Evolutionary conservation across 2,888 invertebrate genomes (phyloP).

Genomic region (Cosmia pyralina): DNA sequence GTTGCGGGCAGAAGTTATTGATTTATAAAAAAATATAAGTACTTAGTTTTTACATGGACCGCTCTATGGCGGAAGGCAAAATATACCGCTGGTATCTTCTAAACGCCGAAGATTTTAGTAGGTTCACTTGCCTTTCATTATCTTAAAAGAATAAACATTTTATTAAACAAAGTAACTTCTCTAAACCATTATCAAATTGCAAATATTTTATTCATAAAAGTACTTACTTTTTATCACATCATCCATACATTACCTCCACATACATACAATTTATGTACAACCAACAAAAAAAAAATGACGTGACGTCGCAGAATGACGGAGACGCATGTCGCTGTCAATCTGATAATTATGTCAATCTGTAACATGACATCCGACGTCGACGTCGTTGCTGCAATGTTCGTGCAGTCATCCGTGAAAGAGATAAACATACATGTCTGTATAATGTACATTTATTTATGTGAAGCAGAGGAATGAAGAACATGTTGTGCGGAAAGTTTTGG

Average conservation of each 20-base stretch:
- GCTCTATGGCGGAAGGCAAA: background rate
- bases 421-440: constrained; percentile 45
- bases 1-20: no score
- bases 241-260: background rate
- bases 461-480: background rate
- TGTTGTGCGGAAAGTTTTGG: background rate
- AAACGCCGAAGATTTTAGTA: background rate
- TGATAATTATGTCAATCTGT: constrained; percentile 60
- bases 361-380: constrained; percentile 43
- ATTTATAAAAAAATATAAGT: no score
- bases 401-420: constrained; percentile 59
- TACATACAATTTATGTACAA: constrained; percentile 20
- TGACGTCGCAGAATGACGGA: constrained; percentile 16
- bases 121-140: background rate
- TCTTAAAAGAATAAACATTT: background rate
- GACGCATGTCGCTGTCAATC: constrained; percentile 30
- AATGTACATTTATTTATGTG: constrained; percentile 24
- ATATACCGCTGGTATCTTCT: background rate
- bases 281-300: constrained; percentile 37
- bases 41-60: background rate
- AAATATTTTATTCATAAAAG: background rate
- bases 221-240: no score
- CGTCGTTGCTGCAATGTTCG: constrained; percentile 43
- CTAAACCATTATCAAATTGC: no score
- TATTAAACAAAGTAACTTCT: background rate